Evolutionary conservation across 2,888 invertebrate genomes (phyloP).

Genomic region (Ditula angustiorana): DNA sequence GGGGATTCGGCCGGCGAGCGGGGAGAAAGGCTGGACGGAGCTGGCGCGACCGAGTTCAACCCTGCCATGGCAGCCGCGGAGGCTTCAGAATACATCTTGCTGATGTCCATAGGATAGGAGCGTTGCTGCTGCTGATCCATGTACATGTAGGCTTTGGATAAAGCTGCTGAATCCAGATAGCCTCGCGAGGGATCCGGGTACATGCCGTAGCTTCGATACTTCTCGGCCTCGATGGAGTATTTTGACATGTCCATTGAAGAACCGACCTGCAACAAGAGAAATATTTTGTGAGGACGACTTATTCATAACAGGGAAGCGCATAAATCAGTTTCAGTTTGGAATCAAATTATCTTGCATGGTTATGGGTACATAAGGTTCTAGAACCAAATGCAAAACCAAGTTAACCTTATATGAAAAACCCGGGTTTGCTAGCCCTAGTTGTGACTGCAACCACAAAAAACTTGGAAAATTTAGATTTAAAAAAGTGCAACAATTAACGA

Average conservation of each 20-base stretch:
- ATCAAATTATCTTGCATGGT: too few species aligned
- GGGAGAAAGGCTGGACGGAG: slow-evolving; percentile 77
- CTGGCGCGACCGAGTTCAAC: slow-evolving; percentile 74
- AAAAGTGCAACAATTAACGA: not conserved
- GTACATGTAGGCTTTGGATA: slow-evolving; percentile 91
- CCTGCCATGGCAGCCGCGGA: slow-evolving; percentile 87
- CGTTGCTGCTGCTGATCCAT: slow-evolving; percentile 87
- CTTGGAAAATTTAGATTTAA: not conserved
- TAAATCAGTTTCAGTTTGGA: not conserved
- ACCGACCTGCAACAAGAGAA: slow-evolving; percentile 86
- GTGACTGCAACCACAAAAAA: not conserved
- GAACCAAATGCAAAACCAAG: too few species aligned
- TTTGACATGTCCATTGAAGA: slow-evolving; percentile 92
- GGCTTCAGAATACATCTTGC: slow-evolving; percentile 88
- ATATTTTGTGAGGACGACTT: not conserved
- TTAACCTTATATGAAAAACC: too few species aligned
- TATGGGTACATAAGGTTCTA: too few species aligned
- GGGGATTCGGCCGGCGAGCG: slow-evolving; percentile 85
- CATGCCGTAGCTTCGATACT: slow-evolving; percentile 91
- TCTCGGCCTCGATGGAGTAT: slow-evolving; percentile 91
- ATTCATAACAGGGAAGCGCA: not conserved
- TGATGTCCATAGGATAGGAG: slow-evolving; percentile 87
- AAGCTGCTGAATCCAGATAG: slow-evolving; percentile 90
- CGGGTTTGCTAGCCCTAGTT: too few species aligned
- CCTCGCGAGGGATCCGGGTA: slow-evolving; percentile 90